phyloP scores from a whole-genome alignment of 2,888 invertebrate species.

The Andrena fulva region DNA sequence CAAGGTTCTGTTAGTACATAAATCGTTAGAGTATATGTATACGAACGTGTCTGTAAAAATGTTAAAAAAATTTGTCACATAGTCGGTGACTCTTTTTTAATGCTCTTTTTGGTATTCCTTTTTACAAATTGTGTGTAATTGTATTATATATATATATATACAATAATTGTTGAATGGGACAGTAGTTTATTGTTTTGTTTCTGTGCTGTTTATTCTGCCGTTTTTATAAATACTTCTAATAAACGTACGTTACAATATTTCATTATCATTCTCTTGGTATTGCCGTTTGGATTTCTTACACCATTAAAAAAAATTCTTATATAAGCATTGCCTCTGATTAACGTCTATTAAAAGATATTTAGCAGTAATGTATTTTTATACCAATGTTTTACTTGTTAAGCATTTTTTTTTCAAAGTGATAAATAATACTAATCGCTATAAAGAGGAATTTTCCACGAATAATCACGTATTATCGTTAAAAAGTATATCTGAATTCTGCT shows the following conservation, averaged over 20 bases:
- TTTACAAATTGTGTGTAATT: slow-evolving; percentile 16
- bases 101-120: slow-evolving; percentile 14
- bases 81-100: slow-evolving; percentile 5
- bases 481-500: neutral
- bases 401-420: no score
- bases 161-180: slow-evolving; percentile 24
- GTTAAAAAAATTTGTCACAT: neutral
- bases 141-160: slow-evolving; percentile 10
- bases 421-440: no score
- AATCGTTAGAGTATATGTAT: neutral
- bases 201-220: slow-evolving; percentile 19
- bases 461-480: neutral
- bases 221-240: slow-evolving; percentile 55
- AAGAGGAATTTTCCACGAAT: no score
- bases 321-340: neutral
- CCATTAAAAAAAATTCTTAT: neutral
- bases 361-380: neutral
- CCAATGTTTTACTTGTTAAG: no score
- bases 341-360: neutral
- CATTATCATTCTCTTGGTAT: neutral
- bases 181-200: slow-evolving; percentile 11
- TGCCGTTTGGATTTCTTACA: neutral
- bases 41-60: neutral
- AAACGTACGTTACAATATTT: slow-evolving; percentile 3
- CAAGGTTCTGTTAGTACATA: slow-evolving; percentile 1